Evolutionary conservation across 2,113 vertebrate species (phyloP).

Genomic region (Hippocampus mohnikei): DNA sequence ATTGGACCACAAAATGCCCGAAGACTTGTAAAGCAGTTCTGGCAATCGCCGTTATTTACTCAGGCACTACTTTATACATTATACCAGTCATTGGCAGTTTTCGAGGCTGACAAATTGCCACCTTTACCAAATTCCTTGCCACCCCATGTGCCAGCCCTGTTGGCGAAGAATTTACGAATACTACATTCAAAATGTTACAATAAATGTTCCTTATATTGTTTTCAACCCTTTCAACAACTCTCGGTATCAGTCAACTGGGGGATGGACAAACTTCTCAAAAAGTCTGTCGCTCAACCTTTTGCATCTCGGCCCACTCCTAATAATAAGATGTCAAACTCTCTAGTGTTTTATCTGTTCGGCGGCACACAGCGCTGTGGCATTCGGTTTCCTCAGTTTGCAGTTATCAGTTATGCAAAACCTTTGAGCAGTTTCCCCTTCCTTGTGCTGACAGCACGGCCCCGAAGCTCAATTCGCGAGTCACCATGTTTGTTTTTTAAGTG

Average conservation of each 20-base stretch:
- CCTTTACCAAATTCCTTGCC: too few relatives aligned
- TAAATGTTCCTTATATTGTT: not conserved
- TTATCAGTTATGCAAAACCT: conserved; percentile 44
- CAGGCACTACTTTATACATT: too few relatives aligned
- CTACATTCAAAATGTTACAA: too few relatives aligned
- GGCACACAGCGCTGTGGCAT: conserved; percentile 37
- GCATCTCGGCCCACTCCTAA: conserved; percentile 16
- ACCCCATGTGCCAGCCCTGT: too few relatives aligned
- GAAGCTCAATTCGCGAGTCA: conserved; percentile 29
- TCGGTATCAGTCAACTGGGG: conserved; percentile 16
- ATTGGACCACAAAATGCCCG: too few relatives aligned
- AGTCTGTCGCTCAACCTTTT: conserved; percentile 5
- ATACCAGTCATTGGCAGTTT: too few relatives aligned
- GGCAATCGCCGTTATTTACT: too few relatives aligned
- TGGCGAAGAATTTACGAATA: too few relatives aligned
- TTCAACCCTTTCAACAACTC: not conserved
- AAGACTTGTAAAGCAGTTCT: too few relatives aligned
- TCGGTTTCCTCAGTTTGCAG: conserved; percentile 34
- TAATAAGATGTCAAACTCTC: conserved; percentile 32
- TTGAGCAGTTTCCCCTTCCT: conserved; percentile 33
- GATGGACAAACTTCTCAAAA: conserved; percentile 12
- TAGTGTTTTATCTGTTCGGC: conserved; percentile 49
- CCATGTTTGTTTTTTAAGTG: conserved; percentile 34
- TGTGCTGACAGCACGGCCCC: conserved; percentile 6
- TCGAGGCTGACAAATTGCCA: too few relatives aligned